These are phyloP conservation scores for Chymomyza fuscimana DNA, from an alignment of 2,888 invertebrate genomes.

Conservation along the genomic window DNA sequence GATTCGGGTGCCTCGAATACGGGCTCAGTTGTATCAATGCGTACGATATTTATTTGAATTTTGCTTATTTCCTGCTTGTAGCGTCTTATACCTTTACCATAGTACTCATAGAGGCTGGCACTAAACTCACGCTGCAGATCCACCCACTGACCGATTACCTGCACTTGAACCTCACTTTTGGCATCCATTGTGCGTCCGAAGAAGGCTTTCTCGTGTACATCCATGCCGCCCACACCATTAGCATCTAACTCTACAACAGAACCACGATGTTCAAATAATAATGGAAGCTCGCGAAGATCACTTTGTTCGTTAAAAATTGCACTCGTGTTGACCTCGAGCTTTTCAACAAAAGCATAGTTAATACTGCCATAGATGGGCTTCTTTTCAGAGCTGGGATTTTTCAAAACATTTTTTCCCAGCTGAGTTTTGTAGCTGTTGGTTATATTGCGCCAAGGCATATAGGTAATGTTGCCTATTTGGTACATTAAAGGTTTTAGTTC, in stretches of 20 bases:
- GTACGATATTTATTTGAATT: conserved; percentile 59
- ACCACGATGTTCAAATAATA: conserved; percentile 71
- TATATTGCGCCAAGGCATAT: conserved; percentile 73
- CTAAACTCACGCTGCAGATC: conserved; percentile 70
- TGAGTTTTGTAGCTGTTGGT: conserved; percentile 73
- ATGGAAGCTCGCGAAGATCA: conserved; percentile 55
- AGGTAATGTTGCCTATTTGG: conserved; percentile 73
- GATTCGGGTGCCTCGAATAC: conserved; percentile 69
- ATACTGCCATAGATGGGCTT: conserved; percentile 74
- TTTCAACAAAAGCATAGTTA: conserved; percentile 73
- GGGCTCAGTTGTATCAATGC: conserved; percentile 73
- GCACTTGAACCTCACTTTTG: conserved; percentile 66
- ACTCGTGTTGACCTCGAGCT: conserved; percentile 64
- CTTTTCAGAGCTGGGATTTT: conserved; percentile 64
- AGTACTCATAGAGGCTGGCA: conserved; percentile 75
- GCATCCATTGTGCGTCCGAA: conserved; percentile 75
- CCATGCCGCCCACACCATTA: conserved; percentile 68
- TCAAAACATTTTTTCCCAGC: conserved; percentile 62
- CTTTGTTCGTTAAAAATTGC: conserved; percentile 45
- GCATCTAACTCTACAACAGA: conserved; percentile 65
- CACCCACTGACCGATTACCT: conserved; percentile 76
- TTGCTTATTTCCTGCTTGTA: conserved; percentile 58
- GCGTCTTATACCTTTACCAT: conserved; percentile 67
- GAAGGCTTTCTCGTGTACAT: conserved; percentile 71
- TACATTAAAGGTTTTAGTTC: conserved; percentile 75